phyloP scores from a whole-genome alignment of 53 echinoderm and acorn worm species.

The Temnopleurus reevesii region DNA sequence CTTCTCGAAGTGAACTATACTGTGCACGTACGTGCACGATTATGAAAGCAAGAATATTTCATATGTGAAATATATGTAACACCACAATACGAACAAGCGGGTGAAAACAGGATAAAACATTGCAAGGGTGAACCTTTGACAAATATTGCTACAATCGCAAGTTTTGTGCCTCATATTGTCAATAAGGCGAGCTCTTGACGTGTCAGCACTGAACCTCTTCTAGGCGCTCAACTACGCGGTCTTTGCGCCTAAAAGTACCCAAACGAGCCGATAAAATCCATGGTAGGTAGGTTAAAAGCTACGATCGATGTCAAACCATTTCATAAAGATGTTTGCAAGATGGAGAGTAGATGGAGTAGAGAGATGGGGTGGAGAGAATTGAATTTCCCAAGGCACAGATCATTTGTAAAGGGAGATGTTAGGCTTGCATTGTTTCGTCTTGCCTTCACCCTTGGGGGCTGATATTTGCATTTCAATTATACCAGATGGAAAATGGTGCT shows the following conservation, averaged over 20 bases:
- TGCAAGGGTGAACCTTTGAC: not conserved
- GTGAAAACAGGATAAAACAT: not conserved
- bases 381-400: not conserved
- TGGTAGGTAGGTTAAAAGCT: constrained; percentile 7
- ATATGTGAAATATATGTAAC: no score
- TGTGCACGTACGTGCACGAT: no score
- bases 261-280: constrained; percentile 37
- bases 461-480: constrained; percentile 31
- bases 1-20: no score
- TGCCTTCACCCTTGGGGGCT: not conserved
- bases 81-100: not conserved
- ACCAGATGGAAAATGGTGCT: constrained; percentile 16
- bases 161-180: not conserved
- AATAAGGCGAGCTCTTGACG: not conserved
- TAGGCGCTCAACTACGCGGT: not conserved
- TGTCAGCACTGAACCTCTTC: not conserved
- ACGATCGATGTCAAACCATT: constrained; percentile 33
- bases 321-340: constrained; percentile 27
- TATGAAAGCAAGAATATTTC: no score
- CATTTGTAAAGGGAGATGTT: not conserved
- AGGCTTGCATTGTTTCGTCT: constrained; percentile 2
- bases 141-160: not conserved
- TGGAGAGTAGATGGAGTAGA: not conserved
- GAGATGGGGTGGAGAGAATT: not conserved
- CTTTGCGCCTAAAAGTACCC: constrained; percentile 21